Evolutionary conservation across 1,140 invertebrate genomes (phyloP).

Genomic region (Lycorma delicatula): DNA sequence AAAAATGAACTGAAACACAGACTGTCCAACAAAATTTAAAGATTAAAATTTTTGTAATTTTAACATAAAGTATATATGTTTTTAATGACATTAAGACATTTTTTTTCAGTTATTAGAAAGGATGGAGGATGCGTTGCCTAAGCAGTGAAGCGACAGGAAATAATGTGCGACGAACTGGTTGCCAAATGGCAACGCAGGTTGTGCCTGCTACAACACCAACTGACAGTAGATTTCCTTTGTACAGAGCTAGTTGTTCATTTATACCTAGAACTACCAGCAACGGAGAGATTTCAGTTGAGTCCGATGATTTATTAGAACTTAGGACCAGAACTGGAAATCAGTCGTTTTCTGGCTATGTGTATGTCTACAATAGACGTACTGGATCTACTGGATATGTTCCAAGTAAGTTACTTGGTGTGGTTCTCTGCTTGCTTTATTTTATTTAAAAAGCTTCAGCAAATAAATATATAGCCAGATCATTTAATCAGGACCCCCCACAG

Average conservation of each 20-base stretch:
- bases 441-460: no score
- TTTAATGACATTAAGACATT: no score
- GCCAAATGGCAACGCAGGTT: no score
- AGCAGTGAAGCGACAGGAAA: not conserved
- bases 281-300: not conserved
- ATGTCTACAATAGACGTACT: conserved; percentile 32
- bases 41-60: no score
- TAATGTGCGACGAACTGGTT: not conserved
- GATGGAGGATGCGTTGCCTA: not conserved
- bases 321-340: no score
- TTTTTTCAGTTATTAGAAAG: no score
- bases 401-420: conserved; percentile 28
- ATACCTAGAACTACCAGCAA: not conserved
- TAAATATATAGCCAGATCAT: no score
- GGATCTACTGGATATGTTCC: conserved; percentile 29
- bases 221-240: not conserved
- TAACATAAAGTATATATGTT: no score
- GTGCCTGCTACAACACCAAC: not conserved
- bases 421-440: no score
- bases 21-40: no score
- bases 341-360: conserved; percentile 15
- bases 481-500: no score
- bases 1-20: no score
- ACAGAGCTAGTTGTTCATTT: not conserved
- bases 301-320: not conserved